A percentile compares a stretch with the other conserved stretches of the same genome.
phyloP scores from a whole-genome alignment of 2,888 invertebrate species.

The Trilocha varians region DNA sequence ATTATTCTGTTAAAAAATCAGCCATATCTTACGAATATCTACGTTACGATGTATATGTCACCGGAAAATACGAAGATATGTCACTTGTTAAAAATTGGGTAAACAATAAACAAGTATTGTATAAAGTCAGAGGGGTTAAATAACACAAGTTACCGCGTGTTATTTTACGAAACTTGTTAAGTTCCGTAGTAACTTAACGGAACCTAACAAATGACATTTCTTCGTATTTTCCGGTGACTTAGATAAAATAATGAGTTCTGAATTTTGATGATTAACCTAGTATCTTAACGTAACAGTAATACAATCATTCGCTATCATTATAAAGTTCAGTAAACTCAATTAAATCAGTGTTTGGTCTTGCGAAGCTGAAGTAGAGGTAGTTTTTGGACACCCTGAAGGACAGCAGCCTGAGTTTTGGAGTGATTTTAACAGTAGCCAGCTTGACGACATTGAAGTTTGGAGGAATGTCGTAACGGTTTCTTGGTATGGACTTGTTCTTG shows the following conservation, averaged over 20 bases:
- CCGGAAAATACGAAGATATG: no score
- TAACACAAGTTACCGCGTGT: no score
- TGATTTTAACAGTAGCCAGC: slow-evolving; percentile 34
- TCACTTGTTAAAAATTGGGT: not conserved
- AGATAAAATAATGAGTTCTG: slow-evolving; percentile 9
- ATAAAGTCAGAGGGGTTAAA: not conserved
- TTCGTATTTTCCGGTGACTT: no score
- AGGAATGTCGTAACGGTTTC: slow-evolving; percentile 15
- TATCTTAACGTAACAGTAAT: slow-evolving; percentile 2
- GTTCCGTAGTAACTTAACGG: no score
- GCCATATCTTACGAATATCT: no score
- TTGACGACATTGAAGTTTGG: slow-evolving; percentile 25
- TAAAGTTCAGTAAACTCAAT: slow-evolving; percentile 43
- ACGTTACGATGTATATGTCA: no score
- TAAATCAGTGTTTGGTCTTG: slow-evolving; percentile 37
- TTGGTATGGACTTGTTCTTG: slow-evolving; percentile 17
- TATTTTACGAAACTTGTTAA: no score
- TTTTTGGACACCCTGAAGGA: slow-evolving; percentile 54
- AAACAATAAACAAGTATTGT: no score
- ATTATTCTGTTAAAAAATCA: no score
- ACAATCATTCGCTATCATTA: slow-evolving; percentile 15
- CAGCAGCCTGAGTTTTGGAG: slow-evolving; percentile 36
- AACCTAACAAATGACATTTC: not conserved
- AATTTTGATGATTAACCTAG: not conserved
- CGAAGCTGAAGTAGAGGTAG: slow-evolving; percentile 45